Conservation (phyloP, 2,113 vertebrate species). For the Girardinichthys multiradiatus region DNA sequence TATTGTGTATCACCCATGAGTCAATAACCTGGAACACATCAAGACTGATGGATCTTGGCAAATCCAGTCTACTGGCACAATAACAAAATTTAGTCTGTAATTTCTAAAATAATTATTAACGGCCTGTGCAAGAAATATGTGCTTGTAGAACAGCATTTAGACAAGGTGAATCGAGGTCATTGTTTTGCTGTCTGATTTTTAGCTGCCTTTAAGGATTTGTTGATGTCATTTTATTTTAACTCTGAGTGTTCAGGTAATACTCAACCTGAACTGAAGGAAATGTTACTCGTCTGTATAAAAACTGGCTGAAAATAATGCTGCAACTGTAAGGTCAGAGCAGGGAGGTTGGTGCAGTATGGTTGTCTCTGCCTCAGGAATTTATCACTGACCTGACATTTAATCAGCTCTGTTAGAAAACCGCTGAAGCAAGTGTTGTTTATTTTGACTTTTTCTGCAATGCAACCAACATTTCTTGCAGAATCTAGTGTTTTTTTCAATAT, state of each 20-base stretch:
- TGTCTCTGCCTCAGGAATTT: conserved; percentile 60
- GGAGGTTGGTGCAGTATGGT: conserved; percentile 21
- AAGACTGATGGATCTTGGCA: too few species aligned
- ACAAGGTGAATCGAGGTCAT: conserved; percentile 18
- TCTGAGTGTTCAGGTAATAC: not conserved
- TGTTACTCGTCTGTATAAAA: not conserved
- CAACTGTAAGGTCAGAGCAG: conserved; percentile 10
- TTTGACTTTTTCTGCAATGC: conserved; percentile 11
- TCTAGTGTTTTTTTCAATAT: not conserved
- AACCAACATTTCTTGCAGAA: not conserved
- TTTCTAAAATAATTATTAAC: not conserved
- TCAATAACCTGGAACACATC: too few species aligned
- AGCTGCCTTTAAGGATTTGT: conserved; percentile 37
- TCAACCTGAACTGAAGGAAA: conserved; percentile 5
- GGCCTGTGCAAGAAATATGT: not conserved
- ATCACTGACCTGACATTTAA: conserved; percentile 57
- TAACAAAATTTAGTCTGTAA: not conserved
- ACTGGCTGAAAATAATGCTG: not conserved
- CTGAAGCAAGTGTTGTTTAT: not conserved
- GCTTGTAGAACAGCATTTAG: conserved; percentile 16
- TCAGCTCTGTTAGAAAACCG: conserved; percentile 43
- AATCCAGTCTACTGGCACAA: too few species aligned
- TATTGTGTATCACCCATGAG: too few species aligned
- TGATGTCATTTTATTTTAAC: conserved; percentile 16
- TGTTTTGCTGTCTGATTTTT: not conserved